Evolutionary conservation across 2,113 vertebrate genomes (phyloP).

Genomic region (Lanius collurio): DNA sequence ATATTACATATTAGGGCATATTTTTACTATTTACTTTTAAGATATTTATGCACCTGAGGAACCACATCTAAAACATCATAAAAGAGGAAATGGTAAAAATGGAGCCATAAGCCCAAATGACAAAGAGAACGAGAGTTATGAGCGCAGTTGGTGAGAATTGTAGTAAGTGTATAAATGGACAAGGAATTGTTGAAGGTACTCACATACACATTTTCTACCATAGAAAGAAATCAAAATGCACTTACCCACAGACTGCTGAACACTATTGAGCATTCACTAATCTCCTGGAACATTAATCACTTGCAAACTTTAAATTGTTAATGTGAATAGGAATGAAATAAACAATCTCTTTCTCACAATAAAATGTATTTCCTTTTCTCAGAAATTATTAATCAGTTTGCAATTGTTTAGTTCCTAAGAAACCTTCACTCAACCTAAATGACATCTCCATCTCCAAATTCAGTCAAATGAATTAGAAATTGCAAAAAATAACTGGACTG

Average conservation of each 20-base stretch:
- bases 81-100: not conserved
- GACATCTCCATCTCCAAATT: not conserved
- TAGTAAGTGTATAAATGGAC: not conserved
- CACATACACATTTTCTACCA: not conserved
- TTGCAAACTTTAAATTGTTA: not conserved
- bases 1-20: not conserved
- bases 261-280: conserved; percentile 17
- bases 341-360: not conserved
- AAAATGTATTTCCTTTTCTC: not conserved
- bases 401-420: not conserved
- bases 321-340: conserved; percentile 18
- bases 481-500: not conserved
- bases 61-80: not conserved
- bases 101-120: not conserved
- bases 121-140: not conserved
- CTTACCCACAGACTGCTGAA: not conserved
- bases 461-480: not conserved
- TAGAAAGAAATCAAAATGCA: conserved; percentile 28
- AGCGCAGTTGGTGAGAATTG: not conserved
- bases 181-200: not conserved
- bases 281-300: conserved; percentile 8
- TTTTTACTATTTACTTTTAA: conserved; percentile 31
- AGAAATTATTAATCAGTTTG: not conserved
- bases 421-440: not conserved
- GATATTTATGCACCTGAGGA: not conserved